Conservation (phyloP, 2,888 invertebrate species). For the Merodon equestris region DNA sequence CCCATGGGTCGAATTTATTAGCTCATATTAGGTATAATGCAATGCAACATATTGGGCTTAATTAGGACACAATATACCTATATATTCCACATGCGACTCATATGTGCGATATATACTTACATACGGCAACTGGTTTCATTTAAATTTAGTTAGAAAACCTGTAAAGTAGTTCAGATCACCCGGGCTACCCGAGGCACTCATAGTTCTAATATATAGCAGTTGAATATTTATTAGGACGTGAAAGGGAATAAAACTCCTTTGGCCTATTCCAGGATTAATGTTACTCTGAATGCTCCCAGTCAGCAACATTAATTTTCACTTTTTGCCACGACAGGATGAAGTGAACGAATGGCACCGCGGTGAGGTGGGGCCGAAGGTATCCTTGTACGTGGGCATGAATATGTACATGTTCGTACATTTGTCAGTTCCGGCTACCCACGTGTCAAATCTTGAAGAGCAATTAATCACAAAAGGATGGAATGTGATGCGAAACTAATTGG, state of each 20-base stretch:
- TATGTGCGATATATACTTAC: not conserved
- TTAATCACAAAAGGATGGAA: slow-evolving; percentile 54
- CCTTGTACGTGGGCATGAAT: not conserved
- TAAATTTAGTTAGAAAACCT: no score
- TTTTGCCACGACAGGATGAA: slow-evolving; percentile 46
- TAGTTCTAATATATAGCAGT: slow-evolving; percentile 39
- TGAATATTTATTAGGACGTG: slow-evolving; percentile 64
- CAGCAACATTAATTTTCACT: slow-evolving; percentile 54
- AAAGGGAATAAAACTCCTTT: slow-evolving; percentile 38
- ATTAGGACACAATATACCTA: slow-evolving; percentile 50
- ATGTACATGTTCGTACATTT: slow-evolving; percentile 16
- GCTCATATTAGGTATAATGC: slow-evolving; percentile 50
- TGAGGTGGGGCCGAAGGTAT: no score
- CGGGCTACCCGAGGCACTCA: no score
- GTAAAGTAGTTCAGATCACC: no score
- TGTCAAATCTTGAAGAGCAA: slow-evolving; percentile 35
- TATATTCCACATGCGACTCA: not conserved
- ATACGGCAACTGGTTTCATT: slow-evolving; percentile 1
- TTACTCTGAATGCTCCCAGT: slow-evolving; percentile 38
- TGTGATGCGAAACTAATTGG: slow-evolving; percentile 55
- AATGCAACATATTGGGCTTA: slow-evolving; percentile 58
- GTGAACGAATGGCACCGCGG: slow-evolving; percentile 26
- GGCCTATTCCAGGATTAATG: slow-evolving; percentile 58
- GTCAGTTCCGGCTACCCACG: slow-evolving; percentile 28
- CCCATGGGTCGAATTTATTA: slow-evolving; percentile 56